A percentile compares a stretch with the other conserved stretches of the same genome.
These are phyloP conservation scores for Chelon labrosus DNA, from an alignment of 2,797 vertebrate genomes.

Conservation along the genomic window DNA sequence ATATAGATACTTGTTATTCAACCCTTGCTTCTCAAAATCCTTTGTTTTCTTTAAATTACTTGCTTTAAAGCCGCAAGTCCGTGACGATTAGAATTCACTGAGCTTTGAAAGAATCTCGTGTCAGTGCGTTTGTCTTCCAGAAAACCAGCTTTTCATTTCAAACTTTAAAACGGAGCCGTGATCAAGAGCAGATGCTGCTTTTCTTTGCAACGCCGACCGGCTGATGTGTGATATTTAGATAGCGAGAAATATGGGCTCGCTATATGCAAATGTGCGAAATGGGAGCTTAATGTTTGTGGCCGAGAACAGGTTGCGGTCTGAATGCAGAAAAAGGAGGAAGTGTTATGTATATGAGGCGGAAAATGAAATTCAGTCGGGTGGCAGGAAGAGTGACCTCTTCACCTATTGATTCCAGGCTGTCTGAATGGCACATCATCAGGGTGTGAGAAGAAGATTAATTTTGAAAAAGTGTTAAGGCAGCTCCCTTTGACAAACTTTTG, in stretches of 20 bases:
- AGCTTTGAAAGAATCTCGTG: constrained; percentile 38
- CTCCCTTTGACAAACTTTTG: constrained; percentile 58
- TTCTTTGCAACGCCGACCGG: constrained; percentile 7
- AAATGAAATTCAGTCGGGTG: constrained; percentile 69
- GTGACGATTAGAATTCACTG: constrained; percentile 35
- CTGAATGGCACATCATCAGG: constrained; percentile 58
- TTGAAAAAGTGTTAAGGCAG: constrained; percentile 48
- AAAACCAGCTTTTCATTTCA: constrained; percentile 27
- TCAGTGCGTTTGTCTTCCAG: constrained; percentile 15
- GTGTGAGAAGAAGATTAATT: constrained; percentile 75
- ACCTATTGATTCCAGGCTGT: constrained; percentile 75
- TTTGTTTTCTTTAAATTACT: constrained; percentile 31
- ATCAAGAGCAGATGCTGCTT: constrained; percentile 18
- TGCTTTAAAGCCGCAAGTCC: constrained; percentile 24
- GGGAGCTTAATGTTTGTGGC: constrained; percentile 44
- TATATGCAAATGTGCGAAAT: constrained; percentile 35
- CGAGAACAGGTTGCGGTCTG: constrained; percentile 33
- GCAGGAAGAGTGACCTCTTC: constrained; percentile 65
- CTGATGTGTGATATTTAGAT: constrained; percentile 25
- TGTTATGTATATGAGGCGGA: constrained; percentile 73
- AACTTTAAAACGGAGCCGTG: constrained; percentile 15
- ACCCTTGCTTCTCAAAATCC: background rate
- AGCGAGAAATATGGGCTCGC: constrained; percentile 12
- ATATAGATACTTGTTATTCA: constrained; percentile 49
- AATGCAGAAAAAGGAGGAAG: constrained; percentile 48